A percentile compares a stretch with the other conserved stretches of the same genome.
Conservation (phyloP, 2,888 invertebrate genomes). For the Drosophila longiperda region DNA sequence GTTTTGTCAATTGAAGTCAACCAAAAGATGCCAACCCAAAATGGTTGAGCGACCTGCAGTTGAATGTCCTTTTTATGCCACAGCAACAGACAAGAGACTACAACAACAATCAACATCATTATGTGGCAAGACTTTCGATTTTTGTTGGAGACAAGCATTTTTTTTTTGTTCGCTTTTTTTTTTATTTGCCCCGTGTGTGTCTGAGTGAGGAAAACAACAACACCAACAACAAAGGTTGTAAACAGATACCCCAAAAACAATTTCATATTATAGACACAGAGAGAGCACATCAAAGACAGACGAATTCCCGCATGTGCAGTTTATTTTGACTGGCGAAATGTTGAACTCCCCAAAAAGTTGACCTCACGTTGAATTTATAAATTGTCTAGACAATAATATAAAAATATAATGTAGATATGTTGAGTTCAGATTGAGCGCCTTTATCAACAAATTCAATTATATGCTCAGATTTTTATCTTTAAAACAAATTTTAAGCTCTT, state of each 20-base stretch:
- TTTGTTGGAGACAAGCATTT: conserved; percentile 19
- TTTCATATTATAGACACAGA: background rate
- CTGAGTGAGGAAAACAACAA: background rate
- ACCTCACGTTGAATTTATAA: background rate
- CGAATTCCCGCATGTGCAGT: conserved; percentile 5
- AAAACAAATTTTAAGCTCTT: background rate
- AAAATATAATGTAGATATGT: background rate
- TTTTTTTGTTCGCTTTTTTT: conserved; percentile 12
- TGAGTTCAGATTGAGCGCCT: background rate
- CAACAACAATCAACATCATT: conserved; percentile 18
- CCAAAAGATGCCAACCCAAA: conserved; percentile 9
- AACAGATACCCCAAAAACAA: conserved; percentile 37
- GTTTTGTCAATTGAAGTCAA: conserved; percentile 21
- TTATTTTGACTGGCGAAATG: conserved; percentile 25
- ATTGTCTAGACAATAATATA: conserved; percentile 24
- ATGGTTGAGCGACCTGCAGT: conserved; percentile 59
- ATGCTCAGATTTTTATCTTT: no score
- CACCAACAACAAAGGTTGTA: conserved; percentile 21
- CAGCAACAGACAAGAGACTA: conserved; percentile 47
- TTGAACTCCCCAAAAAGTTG: conserved; percentile 13
- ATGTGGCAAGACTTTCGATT: conserved; percentile 54
- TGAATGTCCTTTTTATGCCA: conserved; percentile 70
- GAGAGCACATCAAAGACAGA: conserved; percentile 4
- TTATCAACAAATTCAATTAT: background rate
- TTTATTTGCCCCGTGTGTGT: conserved; percentile 18